Base-by-base conservation (phyloP, 2,113 vertebrate species). In the Phylloscopus trochilus region DNA sequence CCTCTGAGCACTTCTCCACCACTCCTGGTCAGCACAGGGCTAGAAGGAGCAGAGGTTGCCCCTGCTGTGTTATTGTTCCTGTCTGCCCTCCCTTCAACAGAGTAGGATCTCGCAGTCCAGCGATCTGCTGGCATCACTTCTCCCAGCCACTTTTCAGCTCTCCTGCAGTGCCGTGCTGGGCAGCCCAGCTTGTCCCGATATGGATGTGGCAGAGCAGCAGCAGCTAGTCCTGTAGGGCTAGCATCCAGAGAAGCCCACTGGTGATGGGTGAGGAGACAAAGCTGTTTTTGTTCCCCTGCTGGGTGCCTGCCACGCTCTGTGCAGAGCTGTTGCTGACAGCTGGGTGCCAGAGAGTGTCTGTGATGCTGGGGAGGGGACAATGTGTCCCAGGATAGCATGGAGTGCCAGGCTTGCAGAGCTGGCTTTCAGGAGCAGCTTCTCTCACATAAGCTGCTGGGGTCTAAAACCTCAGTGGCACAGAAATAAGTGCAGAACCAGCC, bases 151-250 rank as follows among this genome's bases (percentile, higher is more conserved):
- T 46, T 22, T 26, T 15, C 26, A 26, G 15, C 15, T 53, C 12
- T 90, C 3, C 28, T 0, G 0, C 26, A 47, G 64, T 1, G 7
- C 46, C 11, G 0, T 1, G 23, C 4, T 4, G 4, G 37, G 43
- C 26, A 70, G 39, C 20, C 37, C 28, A 41, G 20, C 24, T 67
- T 22, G 0, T 59, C 33, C 37, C 2, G 7, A 3, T 55, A 12
- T 17, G 47, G 56, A 53, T 37, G 62, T 39, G 35, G 7, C 23
- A 37, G 39, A 59, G 35, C 64, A 82, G 53, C 60, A 78, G 30
- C 1, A 3, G 26, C 44, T 4, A 3, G 35, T 39, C 31, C n/a
- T 2, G 0, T 0, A 0, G 18, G 31, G 15, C 51, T 62, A 51
- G 20, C 8, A 3, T 35, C 23, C 2, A 2, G 37, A 3, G 3